Evolutionary conservation across 2,888 invertebrate species (phyloP), one percentile per base, ranked within the genome.

Genomic region (Tetheella fluctuosa): DNA sequence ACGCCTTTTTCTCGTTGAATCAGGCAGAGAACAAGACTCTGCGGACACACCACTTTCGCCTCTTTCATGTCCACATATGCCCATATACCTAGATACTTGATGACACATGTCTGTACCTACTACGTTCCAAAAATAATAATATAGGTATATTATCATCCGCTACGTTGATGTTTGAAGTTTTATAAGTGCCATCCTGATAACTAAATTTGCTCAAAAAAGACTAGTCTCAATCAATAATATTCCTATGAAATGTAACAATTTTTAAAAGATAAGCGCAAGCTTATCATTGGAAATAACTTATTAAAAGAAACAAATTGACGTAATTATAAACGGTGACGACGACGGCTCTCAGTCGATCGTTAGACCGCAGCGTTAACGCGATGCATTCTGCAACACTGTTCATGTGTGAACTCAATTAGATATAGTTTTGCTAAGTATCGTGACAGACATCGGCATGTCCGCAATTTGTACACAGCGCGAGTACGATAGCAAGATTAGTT

Each of bases 381-480:
- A 75, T 78, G 78, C 81, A 85, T 84, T 85, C 80, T 84, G 73
- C 76, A 69, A 64, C 76, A 78, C 78, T 83, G 81, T 84, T 86
- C 83, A 89, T 85, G 86, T 88, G 87, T 84, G 79, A 85, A 88
- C 79, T 83, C 84, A 83, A 86, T 87, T 85, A 86, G 78, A 83
- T n/a, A n/a, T 79, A 83, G 84, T 86, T 84, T 85, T 81, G 80
- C 80, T 71, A 62, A 59, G 67, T 74, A 71, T 77, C 74, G 79
- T 74, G 77, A 72, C 73, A 71, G 68, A 65, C 60, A 62, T 64
- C 71, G 65, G 76, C 72, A 72, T 78, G 79, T 74, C 76, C 75
- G 76, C 78, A 76, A 76, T 80, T 79, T 80, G 80, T 77, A 73
- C 60, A 71, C 69, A 77, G 79, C 77, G 59, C 34, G 34, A 34